Conservation (phyloP, 2,113 vertebrate species). For the Nansenia antarctica region DNA sequence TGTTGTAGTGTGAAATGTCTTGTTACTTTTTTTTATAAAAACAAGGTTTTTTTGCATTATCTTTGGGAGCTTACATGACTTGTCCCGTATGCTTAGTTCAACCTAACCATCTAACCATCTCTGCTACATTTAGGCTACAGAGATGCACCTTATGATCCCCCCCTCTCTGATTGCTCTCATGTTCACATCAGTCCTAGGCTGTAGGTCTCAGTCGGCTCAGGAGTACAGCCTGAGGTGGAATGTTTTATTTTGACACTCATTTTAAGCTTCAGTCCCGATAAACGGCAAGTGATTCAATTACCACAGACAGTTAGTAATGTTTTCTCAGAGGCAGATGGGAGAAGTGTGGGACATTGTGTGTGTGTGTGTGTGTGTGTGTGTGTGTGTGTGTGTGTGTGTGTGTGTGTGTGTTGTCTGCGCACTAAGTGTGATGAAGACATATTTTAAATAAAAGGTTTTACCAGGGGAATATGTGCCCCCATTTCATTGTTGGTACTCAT, state of each 20-base stretch:
- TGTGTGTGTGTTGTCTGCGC: neutral
- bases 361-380: conserved; percentile 11
- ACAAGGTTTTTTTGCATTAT: too few species aligned
- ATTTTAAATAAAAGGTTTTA: too few species aligned
- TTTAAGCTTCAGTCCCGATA: neutral
- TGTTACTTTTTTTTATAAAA: too few species aligned
- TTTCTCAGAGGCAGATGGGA: neutral
- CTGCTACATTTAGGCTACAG: too few species aligned
- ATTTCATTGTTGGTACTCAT: neutral
- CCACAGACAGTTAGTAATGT: neutral
- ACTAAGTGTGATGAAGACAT: neutral
- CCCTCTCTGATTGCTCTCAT: too few species aligned
- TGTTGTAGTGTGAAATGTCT: too few species aligned
- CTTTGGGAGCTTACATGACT: too few species aligned
- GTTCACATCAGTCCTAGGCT: too few species aligned
- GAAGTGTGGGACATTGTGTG: conserved; percentile 2
- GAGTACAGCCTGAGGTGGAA: neutral
- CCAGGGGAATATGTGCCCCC: neutral
- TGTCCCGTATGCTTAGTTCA: too few species aligned
- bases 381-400: conserved; percentile 6
- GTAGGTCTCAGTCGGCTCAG: neutral
- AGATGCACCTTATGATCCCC: too few species aligned
- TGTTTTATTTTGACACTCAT: neutral
- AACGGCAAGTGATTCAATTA: neutral
- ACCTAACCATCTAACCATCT: too few species aligned